Base-by-base conservation (phyloP, 2,888 invertebrate species). In the Torymus texanus region DNA sequence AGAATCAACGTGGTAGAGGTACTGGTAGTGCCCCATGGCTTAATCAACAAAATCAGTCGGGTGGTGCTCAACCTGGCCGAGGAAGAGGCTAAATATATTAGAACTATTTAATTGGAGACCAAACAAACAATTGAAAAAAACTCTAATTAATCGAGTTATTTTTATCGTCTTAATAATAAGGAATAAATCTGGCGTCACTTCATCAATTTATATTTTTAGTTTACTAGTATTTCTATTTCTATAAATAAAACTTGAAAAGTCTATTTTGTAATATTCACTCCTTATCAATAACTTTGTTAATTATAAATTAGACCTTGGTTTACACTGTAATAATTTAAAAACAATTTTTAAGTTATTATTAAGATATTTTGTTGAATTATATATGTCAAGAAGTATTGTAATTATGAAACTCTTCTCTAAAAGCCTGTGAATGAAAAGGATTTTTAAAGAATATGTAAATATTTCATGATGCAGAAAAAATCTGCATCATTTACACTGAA, bases 11-110 rank as follows among this genome's bases (percentile, higher is more conserved):
- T 85, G 90, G 90, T 3, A 85, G 90, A 83, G 90, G 90, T 53
- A 90, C 90, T n/a, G 90, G 90, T 50, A 87, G 88, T 0, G 90
- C 90, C 21, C 90, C 90, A 21, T 90, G 90, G 90, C 85, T 90
- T 1, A 90, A 90, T 85, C 90, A 90, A 82, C 90, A 90, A 67
- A 89, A 88, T 81, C 90, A 90, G 83, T 85, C 88, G 0, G 86
- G 86, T 68, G 87, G 88, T 80, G 84, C 90, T 29, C 89, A 89
- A 84, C 82, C 88, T n/a, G 90, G 88, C 74, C 85, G 90, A 82
- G 90, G 90, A 83, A 86, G 89, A 79, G 89, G 89, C 84, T 90
- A 89, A 88, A 68, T 18, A 1, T 59, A 21, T 61, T 68, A 56
- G 10, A 18, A 59, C 62, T 29, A n/a, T 73, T 53, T 62, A 41